phyloP scores from a whole-genome alignment of 2,888 invertebrate species.

The Chrysolina haemoptera region DNA sequence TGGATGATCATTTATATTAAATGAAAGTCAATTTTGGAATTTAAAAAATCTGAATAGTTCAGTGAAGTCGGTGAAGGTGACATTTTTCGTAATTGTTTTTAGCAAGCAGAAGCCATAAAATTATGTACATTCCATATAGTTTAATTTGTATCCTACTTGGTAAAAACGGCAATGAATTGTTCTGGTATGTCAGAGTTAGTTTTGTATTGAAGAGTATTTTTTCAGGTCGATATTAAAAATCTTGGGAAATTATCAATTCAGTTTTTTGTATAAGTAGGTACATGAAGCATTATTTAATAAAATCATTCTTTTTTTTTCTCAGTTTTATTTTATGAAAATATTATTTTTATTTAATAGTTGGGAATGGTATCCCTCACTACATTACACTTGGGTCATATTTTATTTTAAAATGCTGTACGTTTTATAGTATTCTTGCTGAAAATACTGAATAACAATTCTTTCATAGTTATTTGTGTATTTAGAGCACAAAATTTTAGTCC shows the following conservation, averaged over 20 bases:
- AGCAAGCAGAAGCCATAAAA: not conserved
- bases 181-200: not conserved
- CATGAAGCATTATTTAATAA: slow-evolving; percentile 7
- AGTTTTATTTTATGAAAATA: not conserved
- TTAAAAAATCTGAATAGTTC: not conserved
- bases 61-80: not conserved
- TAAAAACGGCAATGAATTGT: too few relatives aligned
- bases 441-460: too few relatives aligned
- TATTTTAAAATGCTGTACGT: too few relatives aligned
- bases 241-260: not conserved
- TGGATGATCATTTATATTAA: not conserved
- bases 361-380: too few relatives aligned
- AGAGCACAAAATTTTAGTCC: too few relatives aligned
- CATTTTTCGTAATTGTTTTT: not conserved
- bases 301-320: not conserved
- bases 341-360: too few relatives aligned
- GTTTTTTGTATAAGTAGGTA: slow-evolving; percentile 7
- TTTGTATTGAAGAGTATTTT: not conserved
- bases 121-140: not conserved
- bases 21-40: not conserved
- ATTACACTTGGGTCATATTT: too few relatives aligned
- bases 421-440: too few relatives aligned
- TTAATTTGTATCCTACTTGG: not conserved
- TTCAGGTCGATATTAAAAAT: slow-evolving; percentile 5
- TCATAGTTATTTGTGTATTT: too few relatives aligned